These are phyloP conservation scores for Daptonema setosum DNA, from an alignment of 2,888 invertebrate genomes.

Conservation along the genomic window DNA sequence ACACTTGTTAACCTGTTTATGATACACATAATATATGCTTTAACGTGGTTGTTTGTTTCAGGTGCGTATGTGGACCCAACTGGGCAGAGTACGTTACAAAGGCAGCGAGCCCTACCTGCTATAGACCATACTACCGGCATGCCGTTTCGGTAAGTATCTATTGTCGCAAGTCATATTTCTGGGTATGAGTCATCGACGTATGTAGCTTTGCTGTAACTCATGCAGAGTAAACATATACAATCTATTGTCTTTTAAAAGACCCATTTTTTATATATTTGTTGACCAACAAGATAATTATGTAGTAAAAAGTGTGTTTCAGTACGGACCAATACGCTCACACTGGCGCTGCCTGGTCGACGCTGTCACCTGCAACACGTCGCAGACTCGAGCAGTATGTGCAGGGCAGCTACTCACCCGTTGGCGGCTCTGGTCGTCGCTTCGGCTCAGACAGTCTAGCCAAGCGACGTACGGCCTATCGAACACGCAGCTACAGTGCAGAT, in stretches of 20 bases:
- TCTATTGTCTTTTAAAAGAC: too few relatives aligned
- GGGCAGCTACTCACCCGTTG: not conserved
- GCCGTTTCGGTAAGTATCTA: not conserved
- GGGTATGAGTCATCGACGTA: too few relatives aligned
- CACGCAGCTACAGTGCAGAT: conserved; percentile 5
- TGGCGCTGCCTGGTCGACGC: conserved; percentile 5
- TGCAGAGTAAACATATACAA: too few relatives aligned
- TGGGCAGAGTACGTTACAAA: not conserved
- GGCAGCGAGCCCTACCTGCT: conserved; percentile 4
- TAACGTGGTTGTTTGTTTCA: too few relatives aligned
- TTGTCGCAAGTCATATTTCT: too few relatives aligned
- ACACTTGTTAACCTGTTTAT: too few relatives aligned
- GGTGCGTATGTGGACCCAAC: not conserved
- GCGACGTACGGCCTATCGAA: not conserved
- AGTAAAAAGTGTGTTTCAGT: not conserved
- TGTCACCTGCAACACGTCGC: conserved; percentile 9
- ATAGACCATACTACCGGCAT: conserved; percentile 6
- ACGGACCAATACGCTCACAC: conserved; percentile 5
- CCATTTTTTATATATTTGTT: too few relatives aligned
- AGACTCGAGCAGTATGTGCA: conserved; percentile 7
- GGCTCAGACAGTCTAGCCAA: not conserved
- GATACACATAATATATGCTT: too few relatives aligned
- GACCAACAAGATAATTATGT: too few relatives aligned
- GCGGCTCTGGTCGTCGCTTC: not conserved
- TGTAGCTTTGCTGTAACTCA: too few relatives aligned